Evolutionary conservation across 2,797 vertebrate genomes (phyloP).

Genomic region (Botia almorhae): DNA sequence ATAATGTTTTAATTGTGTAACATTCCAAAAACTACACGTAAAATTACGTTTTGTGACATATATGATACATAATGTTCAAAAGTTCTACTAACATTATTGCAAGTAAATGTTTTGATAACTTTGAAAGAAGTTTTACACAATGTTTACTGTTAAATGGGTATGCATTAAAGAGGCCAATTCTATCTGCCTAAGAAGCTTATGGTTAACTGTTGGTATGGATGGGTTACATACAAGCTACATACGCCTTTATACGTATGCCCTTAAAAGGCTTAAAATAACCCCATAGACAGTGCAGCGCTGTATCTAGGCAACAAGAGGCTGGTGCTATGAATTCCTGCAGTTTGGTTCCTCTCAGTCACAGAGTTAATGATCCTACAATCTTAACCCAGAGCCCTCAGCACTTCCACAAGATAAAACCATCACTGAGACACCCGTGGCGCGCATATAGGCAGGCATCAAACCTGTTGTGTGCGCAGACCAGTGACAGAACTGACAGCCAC

Average conservation of each 20-base stretch:
- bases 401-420: slow-evolving; percentile 63
- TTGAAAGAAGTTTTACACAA: too few relatives aligned
- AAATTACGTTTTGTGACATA: too few relatives aligned
- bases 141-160: too few relatives aligned
- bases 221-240: slow-evolving; percentile 14
- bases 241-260: slow-evolving; percentile 45
- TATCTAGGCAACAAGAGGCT: slow-evolving; percentile 79
- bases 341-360: slow-evolving; percentile 66
- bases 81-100: too few relatives aligned
- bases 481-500: slow-evolving; percentile 43
- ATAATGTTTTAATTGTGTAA: too few relatives aligned
- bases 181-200: slow-evolving; percentile 5
- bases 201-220: not conserved
- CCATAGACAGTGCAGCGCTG: slow-evolving; percentile 62
- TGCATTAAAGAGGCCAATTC: not conserved
- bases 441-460: slow-evolving; percentile 62
- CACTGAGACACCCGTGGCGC: slow-evolving; percentile 51
- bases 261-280: slow-evolving; percentile 77
- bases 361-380: slow-evolving; percentile 62
- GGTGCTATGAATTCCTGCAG: slow-evolving; percentile 70
- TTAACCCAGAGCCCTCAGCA: slow-evolving; percentile 52
- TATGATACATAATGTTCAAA: too few relatives aligned
- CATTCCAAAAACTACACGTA: too few relatives aligned
- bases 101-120: too few relatives aligned
- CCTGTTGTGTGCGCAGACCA: slow-evolving; percentile 31